Evolutionary conservation across 2,113 vertebrate genomes (phyloP).

Genomic region (Vidua chalybeata): DNA sequence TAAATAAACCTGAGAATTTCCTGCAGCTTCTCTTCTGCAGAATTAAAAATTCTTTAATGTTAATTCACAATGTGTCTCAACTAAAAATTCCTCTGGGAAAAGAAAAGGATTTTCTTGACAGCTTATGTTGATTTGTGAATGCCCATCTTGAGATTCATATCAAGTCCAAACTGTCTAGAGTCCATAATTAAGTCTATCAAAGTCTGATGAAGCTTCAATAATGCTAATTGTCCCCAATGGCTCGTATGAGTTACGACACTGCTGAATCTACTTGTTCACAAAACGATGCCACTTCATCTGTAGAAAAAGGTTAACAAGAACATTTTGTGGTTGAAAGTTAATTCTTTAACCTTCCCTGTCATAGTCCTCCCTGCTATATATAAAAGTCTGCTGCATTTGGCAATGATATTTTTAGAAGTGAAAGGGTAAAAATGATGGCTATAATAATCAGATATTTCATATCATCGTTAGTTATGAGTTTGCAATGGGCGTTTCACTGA

Average conservation of each 20-base stretch:
- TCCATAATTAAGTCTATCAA: background rate
- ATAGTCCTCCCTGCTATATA: background rate
- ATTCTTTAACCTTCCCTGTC: background rate
- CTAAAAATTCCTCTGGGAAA: background rate
- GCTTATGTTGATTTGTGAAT: background rate
- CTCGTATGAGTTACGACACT: background rate
- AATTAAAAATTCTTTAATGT: background rate
- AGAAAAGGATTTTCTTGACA: background rate
- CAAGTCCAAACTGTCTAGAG: background rate
- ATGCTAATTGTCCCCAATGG: background rate
- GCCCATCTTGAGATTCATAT: background rate
- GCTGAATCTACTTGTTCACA: background rate
- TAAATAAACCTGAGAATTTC: background rate
- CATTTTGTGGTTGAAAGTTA: background rate
- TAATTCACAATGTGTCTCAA: background rate
- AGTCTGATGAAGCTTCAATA: background rate
- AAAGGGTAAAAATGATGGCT: background rate
- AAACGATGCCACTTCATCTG: background rate
- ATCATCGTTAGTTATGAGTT: background rate
- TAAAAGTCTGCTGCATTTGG: background rate
- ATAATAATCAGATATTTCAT: background rate
- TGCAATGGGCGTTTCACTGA: background rate
- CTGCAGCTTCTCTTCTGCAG: rapidly evolving
- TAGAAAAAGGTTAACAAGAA: background rate
- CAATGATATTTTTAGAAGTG: background rate